A percentile compares a stretch with the other conserved stretches of the same genome.
Evolutionary conservation across 2,888 invertebrate genomes (phyloP).

Genomic region (Spodoptera exigua): DNA sequence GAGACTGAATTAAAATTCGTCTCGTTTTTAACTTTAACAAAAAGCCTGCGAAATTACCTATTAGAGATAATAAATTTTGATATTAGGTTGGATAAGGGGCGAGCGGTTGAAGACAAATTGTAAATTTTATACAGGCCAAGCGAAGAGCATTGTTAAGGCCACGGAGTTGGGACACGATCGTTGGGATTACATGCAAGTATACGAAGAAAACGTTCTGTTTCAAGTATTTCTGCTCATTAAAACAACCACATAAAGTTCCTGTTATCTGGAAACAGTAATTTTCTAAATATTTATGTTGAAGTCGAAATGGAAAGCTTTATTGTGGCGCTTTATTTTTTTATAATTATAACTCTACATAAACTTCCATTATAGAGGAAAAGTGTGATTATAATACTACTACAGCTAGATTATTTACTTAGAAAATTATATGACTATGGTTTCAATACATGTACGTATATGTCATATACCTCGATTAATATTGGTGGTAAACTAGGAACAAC

Average conservation of each 20-base stretch:
- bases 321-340: too few relatives aligned
- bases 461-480: too few relatives aligned
- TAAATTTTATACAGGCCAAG: constrained; percentile 31
- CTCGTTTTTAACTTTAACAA: constrained; percentile 48
- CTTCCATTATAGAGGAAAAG: too few relatives aligned
- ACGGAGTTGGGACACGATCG: constrained; percentile 3
- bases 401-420: too few relatives aligned
- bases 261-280: constrained; percentile 12
- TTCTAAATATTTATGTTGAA: constrained; percentile 1
- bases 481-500: too few relatives aligned
- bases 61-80: constrained; percentile 48
- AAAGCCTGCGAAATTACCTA: constrained; percentile 41
- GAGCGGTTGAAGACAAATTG: constrained; percentile 51
- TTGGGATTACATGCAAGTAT: constrained; percentile 18
- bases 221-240: constrained; percentile 16
- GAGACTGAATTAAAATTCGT: constrained; percentile 42
- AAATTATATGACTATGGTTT: too few relatives aligned
- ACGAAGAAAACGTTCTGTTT: constrained; percentile 17
- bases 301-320: too few relatives aligned
- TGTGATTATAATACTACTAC: too few relatives aligned
- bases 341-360: too few relatives aligned
- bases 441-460: too few relatives aligned
- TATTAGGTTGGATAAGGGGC: constrained; percentile 36
- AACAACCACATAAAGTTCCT: constrained; percentile 15
- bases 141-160: constrained; percentile 13